Percentiles rank a stretch among this genome's conserved stretches.
Evolutionary conservation across 2,113 vertebrate species (phyloP).

Genomic region (Cebus imitator): DNA sequence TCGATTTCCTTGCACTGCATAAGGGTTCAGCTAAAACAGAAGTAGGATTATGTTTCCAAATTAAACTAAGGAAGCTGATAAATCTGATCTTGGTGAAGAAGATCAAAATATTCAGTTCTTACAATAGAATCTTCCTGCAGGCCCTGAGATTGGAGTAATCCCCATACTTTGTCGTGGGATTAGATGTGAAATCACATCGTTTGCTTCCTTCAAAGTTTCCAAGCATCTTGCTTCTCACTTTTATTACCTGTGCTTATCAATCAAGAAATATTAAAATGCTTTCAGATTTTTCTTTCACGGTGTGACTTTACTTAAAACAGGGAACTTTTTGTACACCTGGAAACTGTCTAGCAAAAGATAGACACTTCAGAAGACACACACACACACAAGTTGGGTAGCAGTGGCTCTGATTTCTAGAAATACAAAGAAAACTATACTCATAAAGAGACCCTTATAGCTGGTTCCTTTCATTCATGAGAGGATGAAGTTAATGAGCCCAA

Average conservation of each 20-base stretch:
- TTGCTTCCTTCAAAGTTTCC: background rate
- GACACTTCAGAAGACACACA: background rate
- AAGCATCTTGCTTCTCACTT: background rate
- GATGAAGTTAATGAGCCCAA: constrained; percentile 46
- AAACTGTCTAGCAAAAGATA: background rate
- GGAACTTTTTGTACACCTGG: background rate
- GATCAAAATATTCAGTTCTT: background rate
- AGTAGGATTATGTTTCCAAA: no score
- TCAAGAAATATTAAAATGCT: background rate
- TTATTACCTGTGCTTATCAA: background rate
- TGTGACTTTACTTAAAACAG: background rate
- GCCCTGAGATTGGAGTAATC: no score
- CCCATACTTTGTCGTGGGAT: no score
- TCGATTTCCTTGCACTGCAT: accelerated
- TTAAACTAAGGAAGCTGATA: background rate
- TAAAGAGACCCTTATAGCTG: constrained; percentile 27
- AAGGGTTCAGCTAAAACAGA: background rate
- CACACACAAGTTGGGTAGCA: background rate
- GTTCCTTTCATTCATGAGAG: background rate
- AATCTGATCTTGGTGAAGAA: background rate
- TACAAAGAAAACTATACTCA: background rate
- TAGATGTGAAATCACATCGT: background rate
- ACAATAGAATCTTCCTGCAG: accelerated
- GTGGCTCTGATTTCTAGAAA: background rate
- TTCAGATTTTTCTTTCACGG: background rate